These are phyloP conservation scores for Dryadula phaetusa DNA, from an alignment of 2,888 invertebrate genomes.

Conservation along the genomic window DNA sequence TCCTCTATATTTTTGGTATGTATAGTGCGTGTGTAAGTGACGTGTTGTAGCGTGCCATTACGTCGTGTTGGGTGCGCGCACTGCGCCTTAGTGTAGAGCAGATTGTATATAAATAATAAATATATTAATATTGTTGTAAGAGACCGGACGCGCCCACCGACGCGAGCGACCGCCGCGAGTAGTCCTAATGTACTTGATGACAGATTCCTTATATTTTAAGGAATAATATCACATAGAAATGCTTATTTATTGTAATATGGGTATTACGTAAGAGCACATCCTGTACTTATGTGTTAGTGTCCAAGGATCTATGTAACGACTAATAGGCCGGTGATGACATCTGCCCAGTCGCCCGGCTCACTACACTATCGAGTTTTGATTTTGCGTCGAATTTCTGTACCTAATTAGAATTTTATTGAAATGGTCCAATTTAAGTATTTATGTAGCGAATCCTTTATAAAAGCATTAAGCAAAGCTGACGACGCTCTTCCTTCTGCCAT, in stretches of 20 bases:
- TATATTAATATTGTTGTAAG: slow-evolving; percentile 17
- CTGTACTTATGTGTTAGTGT: slow-evolving; percentile 11
- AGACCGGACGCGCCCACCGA: slow-evolving; percentile 28
- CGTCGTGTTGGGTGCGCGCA: neutral
- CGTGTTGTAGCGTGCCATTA: neutral
- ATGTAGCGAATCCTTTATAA: slow-evolving; percentile 4
- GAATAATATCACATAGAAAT: slow-evolving; percentile 4
- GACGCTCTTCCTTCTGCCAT: neutral
- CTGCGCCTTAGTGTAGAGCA: slow-evolving; percentile 4
- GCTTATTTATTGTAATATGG: slow-evolving; percentile 1
- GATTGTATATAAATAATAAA: slow-evolving; percentile 41
- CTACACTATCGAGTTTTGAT: neutral
- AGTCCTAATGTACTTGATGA: neutral
- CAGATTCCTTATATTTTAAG: neutral
- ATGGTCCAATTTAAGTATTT: slow-evolving; percentile 23
- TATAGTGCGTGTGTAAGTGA: neutral
- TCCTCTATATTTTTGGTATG: slow-evolving; percentile 12
- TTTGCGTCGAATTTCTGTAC: neutral
- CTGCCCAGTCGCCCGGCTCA: neutral
- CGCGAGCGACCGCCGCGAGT: neutral
- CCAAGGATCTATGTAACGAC: neutral
- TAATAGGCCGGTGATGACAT: too few relatives aligned
- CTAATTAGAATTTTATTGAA: slow-evolving; percentile 13
- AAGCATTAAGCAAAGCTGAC: slow-evolving; percentile 4
- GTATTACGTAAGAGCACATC: slow-evolving; percentile 3